phyloP scores from a whole-genome alignment of 2,797 vertebrate species.

The Rousettus madagascariensis region DNA sequence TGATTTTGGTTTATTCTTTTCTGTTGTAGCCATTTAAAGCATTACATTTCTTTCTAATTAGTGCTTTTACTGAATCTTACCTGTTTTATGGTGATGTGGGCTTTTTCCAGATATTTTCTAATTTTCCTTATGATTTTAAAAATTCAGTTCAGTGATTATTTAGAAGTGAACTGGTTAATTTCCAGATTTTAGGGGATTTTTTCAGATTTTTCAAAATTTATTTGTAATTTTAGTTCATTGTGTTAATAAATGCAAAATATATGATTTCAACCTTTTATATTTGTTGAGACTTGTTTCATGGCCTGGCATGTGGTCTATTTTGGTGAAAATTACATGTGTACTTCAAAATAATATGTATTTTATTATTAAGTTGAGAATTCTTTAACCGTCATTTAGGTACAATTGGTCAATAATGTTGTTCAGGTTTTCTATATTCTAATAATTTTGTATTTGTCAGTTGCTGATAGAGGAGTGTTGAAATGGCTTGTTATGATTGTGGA shows the following conservation, averaged over 20 bases:
- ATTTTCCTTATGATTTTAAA: not conserved
- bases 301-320: not conserved
- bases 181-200: not conserved
- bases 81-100: not conserved
- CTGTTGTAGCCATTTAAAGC: not conserved
- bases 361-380: not conserved
- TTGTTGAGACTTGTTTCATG: not conserved
- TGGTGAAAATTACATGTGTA: not conserved
- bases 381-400: not conserved
- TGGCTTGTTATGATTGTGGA: not conserved
- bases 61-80: not conserved
- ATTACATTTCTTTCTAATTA: not conserved
- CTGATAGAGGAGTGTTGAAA: not conserved
- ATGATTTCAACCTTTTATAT: not conserved
- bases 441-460: conserved; percentile 10
- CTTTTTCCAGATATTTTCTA: not conserved
- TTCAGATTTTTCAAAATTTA: not conserved
- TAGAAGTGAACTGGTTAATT: not conserved
- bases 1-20: not conserved
- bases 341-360: not conserved
- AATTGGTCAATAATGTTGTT: not conserved
- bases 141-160: not conserved
- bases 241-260: not conserved
- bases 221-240: not conserved
- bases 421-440: not conserved